Percentiles rank a stretch among this genome's conserved stretches.
Conservation (phyloP, 1,140 invertebrate species). For the Epicauta chinensis region DNA sequence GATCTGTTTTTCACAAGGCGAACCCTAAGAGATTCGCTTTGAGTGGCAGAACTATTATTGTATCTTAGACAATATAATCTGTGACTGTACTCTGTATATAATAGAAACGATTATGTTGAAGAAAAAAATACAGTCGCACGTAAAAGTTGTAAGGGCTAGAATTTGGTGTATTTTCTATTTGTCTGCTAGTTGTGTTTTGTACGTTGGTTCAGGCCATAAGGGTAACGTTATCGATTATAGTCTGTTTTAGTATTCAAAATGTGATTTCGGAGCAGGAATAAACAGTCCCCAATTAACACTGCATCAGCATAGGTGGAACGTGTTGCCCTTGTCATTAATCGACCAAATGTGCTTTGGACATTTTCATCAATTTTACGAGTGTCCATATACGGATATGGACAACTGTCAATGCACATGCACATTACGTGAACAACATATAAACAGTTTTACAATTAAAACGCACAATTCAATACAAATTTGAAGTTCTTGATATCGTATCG, state of each 20-base stretch:
- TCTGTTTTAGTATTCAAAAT: constrained; percentile 21
- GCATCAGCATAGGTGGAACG: constrained; percentile 22
- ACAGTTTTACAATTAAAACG: constrained; percentile 5
- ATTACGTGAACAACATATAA: constrained; percentile 26
- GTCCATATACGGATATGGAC: neutral
- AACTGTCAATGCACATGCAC: constrained; percentile 12
- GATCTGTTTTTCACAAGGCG: too few relatives aligned
- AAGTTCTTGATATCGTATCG: too few relatives aligned
- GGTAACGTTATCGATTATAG: constrained; percentile 12
- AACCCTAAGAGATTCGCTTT: too few relatives aligned
- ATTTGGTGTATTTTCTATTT: too few relatives aligned
- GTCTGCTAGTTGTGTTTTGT: too few relatives aligned
- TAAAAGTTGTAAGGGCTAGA: too few relatives aligned
- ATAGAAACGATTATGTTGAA: too few relatives aligned
- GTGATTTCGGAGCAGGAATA: constrained; percentile 21
- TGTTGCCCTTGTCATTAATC: constrained; percentile 6
- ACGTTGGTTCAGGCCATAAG: neutral
- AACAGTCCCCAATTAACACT: constrained; percentile 34
- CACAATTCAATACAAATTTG: too few relatives aligned
- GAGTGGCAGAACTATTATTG: too few relatives aligned
- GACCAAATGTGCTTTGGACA: constrained; percentile 3
- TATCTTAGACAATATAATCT: too few relatives aligned
- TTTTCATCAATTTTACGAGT: neutral
- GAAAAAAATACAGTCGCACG: too few relatives aligned
- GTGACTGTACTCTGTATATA: too few relatives aligned